Evolutionary conservation across 2,888 invertebrate species (phyloP), one percentile per base, ranked within the genome.

Genomic region (Meghimatium bilineatum): DNA sequence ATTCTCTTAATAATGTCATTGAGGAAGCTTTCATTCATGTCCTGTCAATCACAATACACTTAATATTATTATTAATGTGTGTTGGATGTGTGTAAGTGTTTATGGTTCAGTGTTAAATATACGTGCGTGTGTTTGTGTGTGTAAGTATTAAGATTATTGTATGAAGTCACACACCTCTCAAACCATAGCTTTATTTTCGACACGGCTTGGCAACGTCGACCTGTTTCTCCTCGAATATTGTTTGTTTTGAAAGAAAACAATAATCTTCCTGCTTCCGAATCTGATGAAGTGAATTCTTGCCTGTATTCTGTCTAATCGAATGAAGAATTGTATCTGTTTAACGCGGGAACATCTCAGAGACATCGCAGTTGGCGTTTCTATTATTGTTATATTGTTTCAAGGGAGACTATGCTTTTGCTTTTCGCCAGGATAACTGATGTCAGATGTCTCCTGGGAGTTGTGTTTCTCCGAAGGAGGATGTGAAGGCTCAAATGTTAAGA

Each of bases 321-420:
- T 81, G n/a, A 63, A 29, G 71, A 20, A 44, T 60, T 44, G 60
- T 26, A 74, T 74, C 38, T 38, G 34, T 72, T 74, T 74, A 81
- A 36, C 63, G 26, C 26, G 23, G 60, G 36, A 74, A 29, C 74
- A 74, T 72, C 74, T 81, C 38, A 74, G 81, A 60, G 23, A 36
- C n/a, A 60, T n/a, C 29, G 32, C 81, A 69, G 52, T 81, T 81
- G 81, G 71, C 63, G 44, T 72, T 63, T n/a, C 0, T 44, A 56
- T 81, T 81, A 63, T 60, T 56, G 81, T 74, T 81, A 63, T 74
- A 74, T 74, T 80, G 80, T 80, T 80, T 71, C 56, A 69, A 69
- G 71, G 56, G 56, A 80, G 49, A 71, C 69, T 52, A 60, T 44
- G n/a, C 52, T 32, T 52, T 56, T 38, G 69, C 71, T 29, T 56